A percentile compares a stretch with the other conserved stretches of the same genome.
Evolutionary conservation across 1,140 invertebrate species (phyloP).

Genomic region (Cydia strobilella): DNA sequence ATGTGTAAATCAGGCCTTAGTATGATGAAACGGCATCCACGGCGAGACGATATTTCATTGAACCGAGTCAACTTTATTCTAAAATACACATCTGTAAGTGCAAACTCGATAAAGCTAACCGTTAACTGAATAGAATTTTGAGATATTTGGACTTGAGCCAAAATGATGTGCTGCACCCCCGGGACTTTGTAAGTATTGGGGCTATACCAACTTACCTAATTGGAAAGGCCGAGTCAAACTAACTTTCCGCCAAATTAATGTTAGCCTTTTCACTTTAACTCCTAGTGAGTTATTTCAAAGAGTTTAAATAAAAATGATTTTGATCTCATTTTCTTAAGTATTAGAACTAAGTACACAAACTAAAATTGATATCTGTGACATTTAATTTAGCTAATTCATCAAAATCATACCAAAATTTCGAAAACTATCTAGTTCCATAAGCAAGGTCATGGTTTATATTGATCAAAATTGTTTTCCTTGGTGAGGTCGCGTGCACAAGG

Average conservation of each 20-base stretch:
- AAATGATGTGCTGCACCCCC: not conserved
- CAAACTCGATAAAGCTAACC: not conserved
- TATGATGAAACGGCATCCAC: not conserved
- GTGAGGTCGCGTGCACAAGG: slow-evolving; percentile 6
- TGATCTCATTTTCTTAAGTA: not conserved
- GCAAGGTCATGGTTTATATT: slow-evolving; percentile 4
- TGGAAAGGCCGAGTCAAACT: slow-evolving; percentile 5
- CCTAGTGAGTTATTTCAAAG: not conserved
- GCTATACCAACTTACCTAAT: slow-evolving; percentile 21
- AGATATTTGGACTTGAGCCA: slow-evolving; percentile 12
- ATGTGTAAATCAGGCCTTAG: too few species aligned
- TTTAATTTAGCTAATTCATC: not conserved
- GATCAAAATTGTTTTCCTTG: slow-evolving; percentile 7
- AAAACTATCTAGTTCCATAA: not conserved
- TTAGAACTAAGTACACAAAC: not conserved
- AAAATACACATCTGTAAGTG: not conserved
- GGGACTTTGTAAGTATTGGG: slow-evolving; percentile 1
- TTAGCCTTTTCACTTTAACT: slow-evolving; percentile 12
- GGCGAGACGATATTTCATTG: not conserved
- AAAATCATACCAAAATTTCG: not conserved
- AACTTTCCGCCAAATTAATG: slow-evolving; percentile 4
- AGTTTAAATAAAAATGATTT: not conserved
- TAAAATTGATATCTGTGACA: not conserved
- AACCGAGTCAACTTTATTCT: not conserved
- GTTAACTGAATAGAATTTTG: not conserved